Evolutionary conservation across 2,888 invertebrate species (phyloP).

Genomic region (Mayetiola destructor): DNA sequence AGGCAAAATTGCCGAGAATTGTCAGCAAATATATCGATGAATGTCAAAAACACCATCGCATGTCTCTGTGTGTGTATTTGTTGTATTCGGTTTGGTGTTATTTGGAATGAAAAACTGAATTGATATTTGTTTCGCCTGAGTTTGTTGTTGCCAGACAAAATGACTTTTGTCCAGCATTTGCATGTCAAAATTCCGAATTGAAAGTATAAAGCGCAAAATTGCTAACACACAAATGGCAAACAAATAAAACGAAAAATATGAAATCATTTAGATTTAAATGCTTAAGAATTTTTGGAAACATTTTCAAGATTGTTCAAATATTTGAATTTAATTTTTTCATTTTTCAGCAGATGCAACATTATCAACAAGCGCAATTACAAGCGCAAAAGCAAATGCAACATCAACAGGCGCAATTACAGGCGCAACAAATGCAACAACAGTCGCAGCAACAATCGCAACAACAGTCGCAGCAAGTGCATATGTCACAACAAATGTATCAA

Average conservation of each 20-base stretch:
- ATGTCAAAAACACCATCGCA: too few species aligned
- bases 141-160: too few species aligned
- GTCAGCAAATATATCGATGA: too few species aligned
- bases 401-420: neutral
- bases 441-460: neutral
- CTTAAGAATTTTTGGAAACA: neutral
- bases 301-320: neutral
- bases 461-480: neutral
- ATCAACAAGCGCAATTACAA: neutral
- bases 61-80: too few species aligned
- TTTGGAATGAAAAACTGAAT: too few species aligned
- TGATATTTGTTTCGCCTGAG: too few species aligned
- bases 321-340: neutral
- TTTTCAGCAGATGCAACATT: neutral
- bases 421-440: neutral
- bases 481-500: slow-evolving; percentile 3
- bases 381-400: neutral
- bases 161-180: neutral
- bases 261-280: neutral
- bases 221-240: too few species aligned
- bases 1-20: too few species aligned
- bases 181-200: neutral
- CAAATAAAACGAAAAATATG: neutral
- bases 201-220: neutral
- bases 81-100: too few species aligned